Percentiles rank a stretch among this genome's conserved stretches.
Conservation (phyloP, 1,140 invertebrate genomes). For the Anoplolepis gracilipes region DNA sequence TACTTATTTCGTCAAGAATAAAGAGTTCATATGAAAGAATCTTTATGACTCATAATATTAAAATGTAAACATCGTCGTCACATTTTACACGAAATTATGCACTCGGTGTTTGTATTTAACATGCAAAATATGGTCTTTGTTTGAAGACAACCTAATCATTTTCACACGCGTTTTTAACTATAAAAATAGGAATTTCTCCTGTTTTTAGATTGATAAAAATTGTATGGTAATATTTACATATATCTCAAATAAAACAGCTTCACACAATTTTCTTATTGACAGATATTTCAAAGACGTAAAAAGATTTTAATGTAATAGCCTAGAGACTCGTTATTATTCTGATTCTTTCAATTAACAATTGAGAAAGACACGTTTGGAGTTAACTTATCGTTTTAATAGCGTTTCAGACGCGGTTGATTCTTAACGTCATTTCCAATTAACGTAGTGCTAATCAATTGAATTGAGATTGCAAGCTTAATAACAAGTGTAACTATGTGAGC, state of each 20-base stretch:
- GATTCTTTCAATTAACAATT: slow-evolving; percentile 9
- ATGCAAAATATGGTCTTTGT: background rate
- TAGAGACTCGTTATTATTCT: background rate
- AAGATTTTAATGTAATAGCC: background rate
- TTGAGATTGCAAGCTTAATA: slow-evolving; percentile 20
- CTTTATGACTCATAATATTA: slow-evolving; percentile 34
- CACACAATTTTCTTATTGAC: background rate
- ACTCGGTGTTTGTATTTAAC: background rate
- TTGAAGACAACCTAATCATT: background rate
- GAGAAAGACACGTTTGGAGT: background rate
- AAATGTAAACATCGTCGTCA: slow-evolving; percentile 9
- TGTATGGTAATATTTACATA: background rate
- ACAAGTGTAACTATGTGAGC: slow-evolving; percentile 35
- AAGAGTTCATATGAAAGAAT: slow-evolving; percentile 20
- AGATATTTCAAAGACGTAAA: background rate
- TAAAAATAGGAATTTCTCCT: too few species aligned
- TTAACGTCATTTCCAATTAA: slow-evolving; percentile 55
- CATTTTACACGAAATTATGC: background rate
- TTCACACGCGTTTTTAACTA: background rate
- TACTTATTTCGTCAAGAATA: background rate
- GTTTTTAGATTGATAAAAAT: background rate
- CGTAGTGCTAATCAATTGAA: slow-evolving; percentile 32
- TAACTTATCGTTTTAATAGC: background rate
- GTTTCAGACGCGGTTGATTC: slow-evolving; percentile 27
- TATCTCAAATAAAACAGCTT: background rate